Conservation (phyloP, 2,113 vertebrate genomes). For the Trachemys scripta region DNA sequence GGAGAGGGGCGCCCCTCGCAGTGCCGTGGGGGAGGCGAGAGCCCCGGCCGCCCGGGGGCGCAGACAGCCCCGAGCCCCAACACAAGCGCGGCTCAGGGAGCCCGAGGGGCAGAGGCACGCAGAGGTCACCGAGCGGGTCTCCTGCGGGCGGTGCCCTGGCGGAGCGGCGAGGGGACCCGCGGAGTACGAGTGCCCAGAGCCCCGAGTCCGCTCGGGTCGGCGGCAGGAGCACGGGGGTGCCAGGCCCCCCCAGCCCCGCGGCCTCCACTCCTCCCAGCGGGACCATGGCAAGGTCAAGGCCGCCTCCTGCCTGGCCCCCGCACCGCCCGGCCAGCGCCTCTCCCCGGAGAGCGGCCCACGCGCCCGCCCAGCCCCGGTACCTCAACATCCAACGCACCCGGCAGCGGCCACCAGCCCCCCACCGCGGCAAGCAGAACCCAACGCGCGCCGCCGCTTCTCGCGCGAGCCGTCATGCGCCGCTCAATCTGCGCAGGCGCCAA, state of each 20-base stretch:
- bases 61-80: neutral
- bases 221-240: too few species aligned
- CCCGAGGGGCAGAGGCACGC: neutral
- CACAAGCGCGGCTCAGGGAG: neutral
- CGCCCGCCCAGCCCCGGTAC: neutral
- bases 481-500: neutral
- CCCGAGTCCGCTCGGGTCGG: too few species aligned
- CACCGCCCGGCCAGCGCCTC: neutral
- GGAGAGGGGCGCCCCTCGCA: neutral
- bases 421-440: neutral
- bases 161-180: neutral
- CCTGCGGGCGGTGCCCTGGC: too few species aligned
- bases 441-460: neutral
- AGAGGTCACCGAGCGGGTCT: neutral
- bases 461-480: too few species aligned
- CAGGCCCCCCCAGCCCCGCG: neutral
- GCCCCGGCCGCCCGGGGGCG: neutral
- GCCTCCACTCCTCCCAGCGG: neutral
- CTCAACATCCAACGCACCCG: neutral
- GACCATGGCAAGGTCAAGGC: neutral
- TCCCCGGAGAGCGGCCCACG: neutral
- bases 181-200: too few species aligned
- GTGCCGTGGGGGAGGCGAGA: neutral
- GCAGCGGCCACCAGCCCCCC: neutral
- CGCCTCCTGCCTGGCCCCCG: neutral